A percentile compares a stretch with the other conserved stretches of the same genome.
Evolutionary conservation across 1,140 invertebrate genomes (phyloP).

Genomic region (Nasonia vitripennis): DNA sequence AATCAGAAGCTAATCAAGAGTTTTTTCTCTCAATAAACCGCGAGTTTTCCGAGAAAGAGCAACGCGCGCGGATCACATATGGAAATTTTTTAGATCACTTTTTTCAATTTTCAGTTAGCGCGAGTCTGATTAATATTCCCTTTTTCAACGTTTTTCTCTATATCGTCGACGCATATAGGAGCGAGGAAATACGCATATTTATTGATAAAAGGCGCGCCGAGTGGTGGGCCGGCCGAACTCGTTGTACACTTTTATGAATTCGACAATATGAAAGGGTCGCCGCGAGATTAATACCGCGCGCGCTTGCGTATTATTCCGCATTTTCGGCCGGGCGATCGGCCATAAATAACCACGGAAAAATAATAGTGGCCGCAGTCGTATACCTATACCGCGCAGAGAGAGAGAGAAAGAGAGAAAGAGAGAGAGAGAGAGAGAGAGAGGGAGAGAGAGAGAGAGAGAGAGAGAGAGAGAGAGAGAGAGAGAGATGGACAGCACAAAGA

Average conservation of each 20-base stretch:
- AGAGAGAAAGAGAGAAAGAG: too few species aligned
- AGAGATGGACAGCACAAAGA: constrained; percentile 26
- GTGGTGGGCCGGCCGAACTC: background rate
- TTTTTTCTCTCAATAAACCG: too few species aligned
- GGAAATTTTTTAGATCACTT: background rate
- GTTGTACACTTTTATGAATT: background rate
- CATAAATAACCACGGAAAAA: constrained; percentile 4
- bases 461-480: too few species aligned
- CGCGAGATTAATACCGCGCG: background rate
- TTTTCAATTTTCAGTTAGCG: background rate
- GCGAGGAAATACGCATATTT: background rate
- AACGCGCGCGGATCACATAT: too few species aligned
- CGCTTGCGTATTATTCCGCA: background rate
- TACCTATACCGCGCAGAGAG: too few species aligned
- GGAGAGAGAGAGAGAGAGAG: too few species aligned
- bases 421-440: too few species aligned
- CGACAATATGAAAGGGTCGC: constrained; percentile 3
- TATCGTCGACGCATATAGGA: too few species aligned
- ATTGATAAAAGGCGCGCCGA: background rate
- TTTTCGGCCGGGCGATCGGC: background rate
- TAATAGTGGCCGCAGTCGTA: background rate
- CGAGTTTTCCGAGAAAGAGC: too few species aligned
- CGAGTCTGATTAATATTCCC: background rate
- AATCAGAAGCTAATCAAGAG: too few species aligned
- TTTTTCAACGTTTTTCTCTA: background rate